These are phyloP conservation scores for Rhinopomastus cyanomelas DNA, from an alignment of 2,113 vertebrate genomes.

Conservation along the genomic window DNA sequence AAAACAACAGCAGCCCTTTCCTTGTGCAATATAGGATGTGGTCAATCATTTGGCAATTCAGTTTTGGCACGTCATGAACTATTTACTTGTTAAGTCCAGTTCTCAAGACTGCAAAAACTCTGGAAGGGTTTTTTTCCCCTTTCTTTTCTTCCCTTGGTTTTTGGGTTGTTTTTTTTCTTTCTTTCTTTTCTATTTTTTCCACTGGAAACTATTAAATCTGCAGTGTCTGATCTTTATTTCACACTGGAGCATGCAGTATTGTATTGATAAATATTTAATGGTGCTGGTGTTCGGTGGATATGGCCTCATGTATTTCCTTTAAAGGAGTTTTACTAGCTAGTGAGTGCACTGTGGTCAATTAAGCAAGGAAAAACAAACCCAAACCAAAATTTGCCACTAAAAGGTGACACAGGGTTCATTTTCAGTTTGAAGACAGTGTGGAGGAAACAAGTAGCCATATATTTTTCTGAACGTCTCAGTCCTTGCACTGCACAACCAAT, in stretches of 20 bases:
- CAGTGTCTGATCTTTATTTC: constrained; percentile 67
- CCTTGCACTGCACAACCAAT: constrained; percentile 34
- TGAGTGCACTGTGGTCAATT: constrained; percentile 28
- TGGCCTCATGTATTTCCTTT: constrained; percentile 61
- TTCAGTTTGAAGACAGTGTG: constrained; percentile 48
- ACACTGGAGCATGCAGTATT: constrained; percentile 45
- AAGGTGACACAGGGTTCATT: constrained; percentile 60
- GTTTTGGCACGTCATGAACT: constrained; percentile 74
- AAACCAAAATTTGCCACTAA: constrained; percentile 37
- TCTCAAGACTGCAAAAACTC: constrained; percentile 52
- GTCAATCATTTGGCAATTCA: constrained; percentile 75
- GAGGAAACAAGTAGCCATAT: constrained; percentile 44
- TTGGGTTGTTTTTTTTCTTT: no score
- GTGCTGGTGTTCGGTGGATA: constrained; percentile 44
- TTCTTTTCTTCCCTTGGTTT: not conserved
- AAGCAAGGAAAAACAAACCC: constrained; percentile 23
- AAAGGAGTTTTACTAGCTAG: constrained; percentile 70
- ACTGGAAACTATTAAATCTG: constrained; percentile 71
- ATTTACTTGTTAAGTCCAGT: constrained; percentile 75
- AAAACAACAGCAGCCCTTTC: constrained; percentile 73
- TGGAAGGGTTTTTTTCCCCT: constrained; percentile 23
- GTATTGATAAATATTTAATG: constrained; percentile 76
- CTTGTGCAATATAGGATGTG: constrained; percentile 71
- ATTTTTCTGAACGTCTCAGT: constrained; percentile 39
- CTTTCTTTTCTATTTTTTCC: not conserved